These are phyloP conservation scores for Epinephelus coioides DNA, from an alignment of 2,797 vertebrate genomes.

Conservation along the genomic window DNA sequence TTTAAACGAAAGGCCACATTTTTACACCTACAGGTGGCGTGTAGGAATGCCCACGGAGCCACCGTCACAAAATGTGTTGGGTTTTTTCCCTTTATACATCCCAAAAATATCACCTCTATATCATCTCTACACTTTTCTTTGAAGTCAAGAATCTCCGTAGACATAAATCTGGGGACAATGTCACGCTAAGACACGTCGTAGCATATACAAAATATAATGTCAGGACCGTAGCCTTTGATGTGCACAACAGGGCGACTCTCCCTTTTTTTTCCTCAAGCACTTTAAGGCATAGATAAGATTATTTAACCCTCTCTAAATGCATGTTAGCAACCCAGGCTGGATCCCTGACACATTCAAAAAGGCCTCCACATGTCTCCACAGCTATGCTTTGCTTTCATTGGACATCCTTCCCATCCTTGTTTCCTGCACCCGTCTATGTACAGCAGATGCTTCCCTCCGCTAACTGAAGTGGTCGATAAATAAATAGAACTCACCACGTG, in stretches of 20 bases:
- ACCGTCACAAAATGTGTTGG: constrained; percentile 20
- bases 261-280: constrained; percentile 3
- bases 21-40: constrained; percentile 6
- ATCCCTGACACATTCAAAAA: constrained; percentile 40
- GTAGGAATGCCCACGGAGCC: constrained; percentile 9
- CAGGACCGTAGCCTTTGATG: constrained; percentile 1
- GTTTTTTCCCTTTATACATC: constrained; percentile 59
- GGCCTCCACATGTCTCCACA: constrained; percentile 22
- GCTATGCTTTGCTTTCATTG: constrained; percentile 44
- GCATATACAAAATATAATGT: constrained; percentile 51
- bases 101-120: constrained; percentile 53
- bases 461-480: constrained; percentile 47
- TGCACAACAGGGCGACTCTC: constrained; percentile 12
- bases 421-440: neutral
- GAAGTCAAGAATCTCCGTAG: neutral
- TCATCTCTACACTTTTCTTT: constrained; percentile 13
- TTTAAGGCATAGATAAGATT: constrained; percentile 62
- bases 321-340: constrained; percentile 1
- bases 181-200: constrained; percentile 1
- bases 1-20: constrained; percentile 75
- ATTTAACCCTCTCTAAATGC: constrained; percentile 18
- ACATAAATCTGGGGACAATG: constrained; percentile 1
- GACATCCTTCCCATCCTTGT: constrained; percentile 37
- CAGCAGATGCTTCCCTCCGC: constrained; percentile 15
- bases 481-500: constrained; percentile 52